These are phyloP conservation scores for Sphaeramia orbicularis DNA, from an alignment of 2,797 vertebrate genomes.

Conservation along the genomic window DNA sequence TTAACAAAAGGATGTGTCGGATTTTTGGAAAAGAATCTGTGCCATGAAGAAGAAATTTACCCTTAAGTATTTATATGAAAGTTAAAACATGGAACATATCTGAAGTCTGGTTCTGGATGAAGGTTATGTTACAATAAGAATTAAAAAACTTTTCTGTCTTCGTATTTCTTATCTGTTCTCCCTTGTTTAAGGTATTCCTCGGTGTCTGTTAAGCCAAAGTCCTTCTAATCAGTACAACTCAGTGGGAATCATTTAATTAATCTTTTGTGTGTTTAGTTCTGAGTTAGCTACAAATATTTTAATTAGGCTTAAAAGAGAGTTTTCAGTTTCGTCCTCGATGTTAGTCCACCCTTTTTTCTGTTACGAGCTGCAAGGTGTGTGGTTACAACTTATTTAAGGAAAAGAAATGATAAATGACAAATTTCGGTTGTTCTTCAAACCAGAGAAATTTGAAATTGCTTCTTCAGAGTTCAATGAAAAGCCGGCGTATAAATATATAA, in stretches of 20 bases:
- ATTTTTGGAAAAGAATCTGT: no score
- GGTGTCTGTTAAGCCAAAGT: constrained; percentile 15
- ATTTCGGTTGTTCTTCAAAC: background rate
- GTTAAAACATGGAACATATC: no score
- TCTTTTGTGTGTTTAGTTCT: background rate
- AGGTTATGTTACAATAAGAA: no score
- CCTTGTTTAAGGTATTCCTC: constrained; percentile 3
- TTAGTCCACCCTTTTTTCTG: background rate
- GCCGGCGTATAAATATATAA: background rate
- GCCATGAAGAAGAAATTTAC: no score
- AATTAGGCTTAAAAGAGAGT: no score
- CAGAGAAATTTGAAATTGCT: background rate
- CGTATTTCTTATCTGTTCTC: constrained; percentile 13
- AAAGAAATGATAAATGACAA: background rate
- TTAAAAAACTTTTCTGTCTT: no score
- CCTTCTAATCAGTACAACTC: constrained; percentile 15
- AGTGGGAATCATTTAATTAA: constrained; percentile 27
- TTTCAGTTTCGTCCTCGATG: no score
- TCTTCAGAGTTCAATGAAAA: constrained; percentile 9
- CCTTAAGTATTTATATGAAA: no score
- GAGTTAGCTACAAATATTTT: no score
- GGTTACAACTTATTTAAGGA: no score
- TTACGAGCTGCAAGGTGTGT: background rate
- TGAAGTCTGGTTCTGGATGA: no score
- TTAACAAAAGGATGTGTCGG: no score